These are phyloP conservation scores for Erythrocercus mccallii DNA, from an alignment of 2,113 vertebrate genomes.

Conservation along the genomic window DNA sequence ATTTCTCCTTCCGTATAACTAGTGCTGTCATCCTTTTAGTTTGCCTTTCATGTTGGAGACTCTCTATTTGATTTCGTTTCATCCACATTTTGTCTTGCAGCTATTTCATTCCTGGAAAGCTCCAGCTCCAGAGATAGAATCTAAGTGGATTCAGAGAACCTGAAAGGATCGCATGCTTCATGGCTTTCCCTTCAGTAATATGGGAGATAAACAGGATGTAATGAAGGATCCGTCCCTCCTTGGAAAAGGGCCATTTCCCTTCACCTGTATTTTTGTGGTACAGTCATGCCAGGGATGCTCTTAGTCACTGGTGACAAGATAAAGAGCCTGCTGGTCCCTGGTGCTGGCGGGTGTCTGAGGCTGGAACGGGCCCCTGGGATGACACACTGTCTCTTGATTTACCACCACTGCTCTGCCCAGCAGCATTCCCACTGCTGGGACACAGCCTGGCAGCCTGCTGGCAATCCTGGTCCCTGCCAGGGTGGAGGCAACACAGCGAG, in stretches of 20 bases:
- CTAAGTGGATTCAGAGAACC: constrained; percentile 49
- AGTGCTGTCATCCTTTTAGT: constrained; percentile 44
- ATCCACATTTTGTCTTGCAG: constrained; percentile 56
- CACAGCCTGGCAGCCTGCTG: neutral
- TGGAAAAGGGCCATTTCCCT: constrained; percentile 35
- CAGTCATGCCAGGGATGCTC: neutral
- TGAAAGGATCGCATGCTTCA: constrained; percentile 41
- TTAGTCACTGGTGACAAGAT: constrained; percentile 4
- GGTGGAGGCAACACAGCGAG: rapidly evolving
- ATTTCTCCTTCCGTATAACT: constrained; percentile 44
- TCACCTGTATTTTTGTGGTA: constrained; percentile 3
- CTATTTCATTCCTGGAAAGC: constrained; percentile 61
- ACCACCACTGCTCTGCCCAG: rapidly evolving
- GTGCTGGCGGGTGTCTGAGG: neutral
- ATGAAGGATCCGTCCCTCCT: constrained; percentile 2
- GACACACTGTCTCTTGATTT: neutral
- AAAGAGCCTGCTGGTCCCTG: neutral
- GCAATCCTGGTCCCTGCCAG: neutral
- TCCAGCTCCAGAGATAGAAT: constrained; percentile 38
- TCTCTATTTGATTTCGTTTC: constrained; percentile 40
- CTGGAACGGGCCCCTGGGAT: neutral
- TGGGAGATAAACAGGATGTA: neutral
- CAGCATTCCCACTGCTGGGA: neutral
- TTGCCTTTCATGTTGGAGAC: constrained; percentile 61
- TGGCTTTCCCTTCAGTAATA: neutral